Conservation (phyloP, 2,888 invertebrate species). For the Hoplodrina ambigua region DNA sequence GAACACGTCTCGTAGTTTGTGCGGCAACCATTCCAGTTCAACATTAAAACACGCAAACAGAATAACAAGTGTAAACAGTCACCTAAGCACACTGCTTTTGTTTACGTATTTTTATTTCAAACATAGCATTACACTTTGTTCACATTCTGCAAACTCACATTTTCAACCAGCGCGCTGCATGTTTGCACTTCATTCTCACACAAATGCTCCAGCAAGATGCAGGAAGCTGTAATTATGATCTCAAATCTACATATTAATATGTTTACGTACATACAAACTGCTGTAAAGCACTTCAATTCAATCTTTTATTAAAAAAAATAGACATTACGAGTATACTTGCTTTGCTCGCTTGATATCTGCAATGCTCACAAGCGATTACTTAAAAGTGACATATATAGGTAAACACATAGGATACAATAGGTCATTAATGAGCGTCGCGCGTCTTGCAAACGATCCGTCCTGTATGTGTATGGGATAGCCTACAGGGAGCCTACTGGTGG, state of each 20-base stretch:
- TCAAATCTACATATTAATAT: conserved; percentile 6
- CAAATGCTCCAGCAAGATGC: conserved; percentile 8
- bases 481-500: not conserved
- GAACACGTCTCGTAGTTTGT: not conserved
- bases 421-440: conserved; percentile 7
- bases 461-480: not conserved
- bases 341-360: conserved; percentile 4
- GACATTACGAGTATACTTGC: not conserved
- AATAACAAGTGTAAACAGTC: not conserved
- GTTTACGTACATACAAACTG: not conserved
- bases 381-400: not conserved
- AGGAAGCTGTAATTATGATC: not conserved
- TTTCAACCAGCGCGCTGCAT: not conserved
- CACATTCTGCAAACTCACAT: not conserved
- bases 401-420: not conserved
- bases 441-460: conserved; percentile 1
- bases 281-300: not conserved
- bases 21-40: not conserved
- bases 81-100: not conserved
- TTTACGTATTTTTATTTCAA: conserved; percentile 6
- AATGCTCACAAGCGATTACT: conserved; percentile 16
- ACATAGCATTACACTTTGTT: conserved; percentile 7
- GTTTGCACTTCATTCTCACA: not conserved
- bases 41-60: not conserved
- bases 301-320: not conserved